A percentile compares a stretch with the other conserved stretches of the same genome.
Conservation (phyloP, 2,888 invertebrate genomes). For the Salpingus planirostris region DNA sequence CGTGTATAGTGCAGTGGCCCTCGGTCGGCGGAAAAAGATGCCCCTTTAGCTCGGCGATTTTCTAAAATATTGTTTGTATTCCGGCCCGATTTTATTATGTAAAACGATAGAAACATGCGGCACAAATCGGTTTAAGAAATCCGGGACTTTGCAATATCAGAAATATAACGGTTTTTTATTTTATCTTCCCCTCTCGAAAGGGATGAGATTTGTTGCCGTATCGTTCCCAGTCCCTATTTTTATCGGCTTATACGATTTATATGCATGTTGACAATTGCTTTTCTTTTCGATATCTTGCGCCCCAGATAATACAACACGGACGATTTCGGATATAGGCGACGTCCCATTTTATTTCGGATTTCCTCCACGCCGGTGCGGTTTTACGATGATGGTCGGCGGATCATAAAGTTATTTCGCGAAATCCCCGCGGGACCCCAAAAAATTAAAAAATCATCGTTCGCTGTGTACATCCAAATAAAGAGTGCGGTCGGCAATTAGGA, state of each 20-base stretch:
- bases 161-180: conserved; percentile 12
- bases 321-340: neutral
- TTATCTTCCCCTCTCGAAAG: conserved; percentile 8
- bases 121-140: conserved; percentile 14
- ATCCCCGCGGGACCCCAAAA: too few species aligned
- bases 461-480: too few species aligned
- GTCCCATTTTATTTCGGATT: conserved; percentile 9
- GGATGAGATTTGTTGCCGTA: conserved; percentile 14
- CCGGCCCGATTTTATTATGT: conserved; percentile 7
- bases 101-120: conserved; percentile 13
- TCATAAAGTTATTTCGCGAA: too few species aligned
- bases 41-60: conserved; percentile 3
- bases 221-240: conserved; percentile 11
- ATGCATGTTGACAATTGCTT: conserved; percentile 16
- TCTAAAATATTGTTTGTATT: conserved; percentile 7
- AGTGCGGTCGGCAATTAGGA: conserved; percentile 16
- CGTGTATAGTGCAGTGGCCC: neutral
- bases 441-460: too few species aligned
- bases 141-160: conserved; percentile 13
- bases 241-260: conserved; percentile 17
- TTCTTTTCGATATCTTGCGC: conserved; percentile 4
- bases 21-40: neutral
- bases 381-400: too few species aligned
- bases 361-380: too few species aligned
- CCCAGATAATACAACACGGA: neutral